Evolutionary conservation across 2,797 vertebrate species (phyloP), one percentile per base, ranked within the genome.

Genomic region (Hipposideros larvatus): DNA sequence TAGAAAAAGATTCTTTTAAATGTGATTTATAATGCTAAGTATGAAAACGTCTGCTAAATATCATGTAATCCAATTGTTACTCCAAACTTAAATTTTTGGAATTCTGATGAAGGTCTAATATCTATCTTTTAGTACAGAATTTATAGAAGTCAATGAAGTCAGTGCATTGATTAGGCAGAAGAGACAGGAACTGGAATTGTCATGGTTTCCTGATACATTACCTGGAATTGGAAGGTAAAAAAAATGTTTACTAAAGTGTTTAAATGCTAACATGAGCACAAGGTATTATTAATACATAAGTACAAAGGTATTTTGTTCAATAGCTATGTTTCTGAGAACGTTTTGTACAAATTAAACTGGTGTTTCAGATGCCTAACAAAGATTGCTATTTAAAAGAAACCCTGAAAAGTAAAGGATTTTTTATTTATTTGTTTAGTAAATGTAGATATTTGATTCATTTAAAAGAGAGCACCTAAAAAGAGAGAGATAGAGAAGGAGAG

Each of bases 181-280:
- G 97, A 98, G 98, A 94, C 99, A 99, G 97, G 99, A 99, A 97
- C 96, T 99, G 80, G 99, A 99, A 92, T 98, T 99, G 96, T 99
- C 98, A 5, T 99, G 99, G 99, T 98, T 99, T 37, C 98, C 98
- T 97, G 92, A 98, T 75, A 96, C 98, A 87, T 97, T 98, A 90
- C 98, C 99, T 90, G 97, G 99, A 97, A 91, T 93, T 97, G 97
- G 98, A 98, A 99, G 99, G 99, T 99, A 98, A 98, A 97, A 86
- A 51, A 89, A 53, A 53, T 80, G 41, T 57, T 92, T 68, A 57
- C 65, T 86, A 22, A 77, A 92, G 34, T 59, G 37, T 92, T 96
- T 84, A 77, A 43, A 74, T 93, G 61, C 24, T 96, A 71, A 88
- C 11, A 19, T 87, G 53, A 89, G 31, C 5, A 78, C 11, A 97